A percentile compares a stretch with the other conserved stretches of the same genome.
Conservation (phyloP, 2,888 invertebrate species). For the Thalpophila matura region DNA sequence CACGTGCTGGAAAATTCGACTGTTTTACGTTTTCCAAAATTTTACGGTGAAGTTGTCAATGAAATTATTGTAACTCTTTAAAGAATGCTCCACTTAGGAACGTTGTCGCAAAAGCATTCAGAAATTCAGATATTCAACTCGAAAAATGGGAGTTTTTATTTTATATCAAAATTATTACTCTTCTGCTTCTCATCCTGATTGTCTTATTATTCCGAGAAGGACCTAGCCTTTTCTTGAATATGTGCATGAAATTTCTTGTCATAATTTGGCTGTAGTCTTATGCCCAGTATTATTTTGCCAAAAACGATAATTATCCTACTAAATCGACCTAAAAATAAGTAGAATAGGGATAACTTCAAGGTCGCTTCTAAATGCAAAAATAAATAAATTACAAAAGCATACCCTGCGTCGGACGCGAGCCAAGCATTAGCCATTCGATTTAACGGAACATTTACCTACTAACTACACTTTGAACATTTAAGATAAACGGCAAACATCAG, state of each 20-base stretch:
- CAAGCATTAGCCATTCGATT: conserved; percentile 39
- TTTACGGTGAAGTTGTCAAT: background rate
- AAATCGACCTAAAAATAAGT: conserved; percentile 10
- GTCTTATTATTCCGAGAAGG: no score
- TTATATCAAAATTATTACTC: no score
- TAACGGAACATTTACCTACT: conserved; percentile 56
- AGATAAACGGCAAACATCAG: conserved; percentile 48
- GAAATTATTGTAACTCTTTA: background rate
- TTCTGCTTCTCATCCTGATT: no score
- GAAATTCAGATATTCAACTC: no score
- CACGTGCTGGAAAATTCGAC: background rate
- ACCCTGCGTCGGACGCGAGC: conserved; percentile 16
- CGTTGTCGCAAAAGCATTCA: no score
- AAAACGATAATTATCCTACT: background rate
- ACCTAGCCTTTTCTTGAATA: no score
- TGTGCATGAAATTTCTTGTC: no score
- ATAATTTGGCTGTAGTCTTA: background rate
- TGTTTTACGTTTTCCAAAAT: background rate
- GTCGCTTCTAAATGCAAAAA: background rate
- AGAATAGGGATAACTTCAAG: conserved; percentile 20
- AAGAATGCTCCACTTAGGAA: background rate
- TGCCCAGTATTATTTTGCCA: background rate
- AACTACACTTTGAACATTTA: conserved; percentile 35
- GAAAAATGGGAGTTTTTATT: no score
- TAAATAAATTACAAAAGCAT: conserved; percentile 40